Base-by-base conservation (phyloP, 1,140 invertebrate species). In the Penaeus japonicus region DNA sequence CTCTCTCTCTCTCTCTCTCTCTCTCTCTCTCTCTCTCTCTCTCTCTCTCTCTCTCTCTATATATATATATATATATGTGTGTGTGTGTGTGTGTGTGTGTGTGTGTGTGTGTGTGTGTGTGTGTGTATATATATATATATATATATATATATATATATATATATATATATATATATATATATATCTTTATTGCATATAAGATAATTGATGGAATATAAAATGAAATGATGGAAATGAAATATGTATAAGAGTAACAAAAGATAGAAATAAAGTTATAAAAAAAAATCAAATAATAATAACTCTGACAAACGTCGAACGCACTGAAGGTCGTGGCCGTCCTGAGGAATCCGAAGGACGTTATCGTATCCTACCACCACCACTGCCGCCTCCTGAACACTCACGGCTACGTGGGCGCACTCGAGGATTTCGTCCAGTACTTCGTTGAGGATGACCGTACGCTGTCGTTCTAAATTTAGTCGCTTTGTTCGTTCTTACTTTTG, bases 311-410 rank as follows among this genome's bases (percentile, higher is more conserved):
- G 27, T 18, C 24, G 53, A 1, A 3, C 5, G 90, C 93, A 12
- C 4, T 92, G 62, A 92, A 98, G 96, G 95, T 98, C 1, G 96
- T 99, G 79, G 99, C 99, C 92, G 95, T 97, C 0, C 94, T 96
- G 0, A 94, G 98, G 78, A 98, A 99, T 93, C 97, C 98, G 1
- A 98, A 98, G 92, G 98, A 99, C 92, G 95, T 96, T 89, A 96
- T 96, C 77, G 97, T 99, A 0, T 98, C 97, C 0, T 98, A 96
- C 91, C 98, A 96, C 92, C 95, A 98, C 92, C 98, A 98, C 91
- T 95, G 95, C 90, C 94, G 93, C 90, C 90, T 95, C 27, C 93
- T 97, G n/a, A 95, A 96, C 90, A 93, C 94, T 30, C 80, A 91
- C 15, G 92, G 96, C 0, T 95, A 95, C 85, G 92, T 91, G 24